Percentiles rank a stretch among this genome's conserved stretches.
Evolutionary conservation across 2,113 vertebrate genomes (phyloP).

Genomic region (Sminthopsis crassicaudata): DNA sequence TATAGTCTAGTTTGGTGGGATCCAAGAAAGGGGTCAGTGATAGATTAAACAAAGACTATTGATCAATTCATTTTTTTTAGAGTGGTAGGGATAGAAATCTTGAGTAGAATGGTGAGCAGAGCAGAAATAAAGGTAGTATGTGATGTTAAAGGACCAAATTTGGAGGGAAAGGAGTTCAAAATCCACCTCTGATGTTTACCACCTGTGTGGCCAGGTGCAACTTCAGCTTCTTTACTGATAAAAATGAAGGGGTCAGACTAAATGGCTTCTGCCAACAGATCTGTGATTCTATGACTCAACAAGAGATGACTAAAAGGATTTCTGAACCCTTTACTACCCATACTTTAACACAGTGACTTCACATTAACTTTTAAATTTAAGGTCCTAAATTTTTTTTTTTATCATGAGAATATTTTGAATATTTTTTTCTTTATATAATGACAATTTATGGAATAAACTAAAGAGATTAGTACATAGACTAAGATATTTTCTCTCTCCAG

Average conservation of each 20-base stretch:
- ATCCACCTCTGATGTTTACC: background rate
- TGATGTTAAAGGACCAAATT: background rate
- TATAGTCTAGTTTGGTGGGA: background rate
- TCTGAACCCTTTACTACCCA: background rate
- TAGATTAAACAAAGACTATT: background rate
- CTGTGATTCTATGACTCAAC: background rate
- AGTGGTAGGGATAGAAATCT: background rate
- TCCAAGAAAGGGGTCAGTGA: background rate
- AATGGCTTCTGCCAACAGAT: background rate
- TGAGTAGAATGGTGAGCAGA: background rate
- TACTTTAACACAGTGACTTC: background rate
- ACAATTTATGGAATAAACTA: background rate
- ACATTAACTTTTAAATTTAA: background rate
- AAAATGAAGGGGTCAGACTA: background rate
- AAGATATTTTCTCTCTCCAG: background rate
- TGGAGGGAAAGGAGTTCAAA: background rate
- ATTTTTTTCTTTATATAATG: background rate
- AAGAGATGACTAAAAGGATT: background rate
- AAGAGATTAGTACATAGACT: background rate
- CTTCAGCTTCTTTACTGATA: background rate
- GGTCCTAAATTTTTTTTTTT: constrained; percentile 3
- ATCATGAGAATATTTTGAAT: constrained; percentile 4
- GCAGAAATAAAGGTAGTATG: background rate
- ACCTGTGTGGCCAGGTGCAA: background rate
- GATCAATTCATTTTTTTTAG: background rate